Base-by-base conservation (phyloP, 2,888 invertebrate genomes). In the Rotaria magnacalcarata region DNA sequence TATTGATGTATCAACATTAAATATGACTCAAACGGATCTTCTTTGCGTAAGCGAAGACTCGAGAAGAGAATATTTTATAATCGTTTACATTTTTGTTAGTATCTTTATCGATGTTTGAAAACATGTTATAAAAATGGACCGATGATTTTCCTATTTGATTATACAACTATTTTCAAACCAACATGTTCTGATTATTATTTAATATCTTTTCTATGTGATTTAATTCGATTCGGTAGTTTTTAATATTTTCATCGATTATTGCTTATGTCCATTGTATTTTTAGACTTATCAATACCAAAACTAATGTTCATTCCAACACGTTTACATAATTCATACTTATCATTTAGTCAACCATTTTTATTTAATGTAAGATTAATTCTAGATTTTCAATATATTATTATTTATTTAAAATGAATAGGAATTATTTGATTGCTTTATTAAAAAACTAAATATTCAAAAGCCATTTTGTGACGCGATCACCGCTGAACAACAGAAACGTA, bases 271-370 rank as follows among this genome's bases (percentile, higher is more conserved):
- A 2, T 67, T 80, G 5, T 8, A n/a, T 80, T 43, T 19, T n/a
- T 24, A 80, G 80, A 80, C 47, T 10, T 80, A n/a, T 43, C 80
- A 47, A n/a, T 80, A n/a, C 80, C 80, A 24, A 47, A 80, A 47
- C 2, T 80, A 14, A 3, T 80, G 2, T n/a, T 80, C 3, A 80
- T 47, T 43, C 80, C 80, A 47, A 80, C 80, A 8, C 47, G 80
- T 80, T 80, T 80, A n/a, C 6, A 80, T 47, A 8, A 47, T 47
- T 80, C 80, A 80, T 47, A 43, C 34, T n/a, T 80, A 47, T 21
- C 80, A 80, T 80, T 80, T 47, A 80, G 80, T n/a, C 80, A 80
- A 80, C 80, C 80, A 43, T 80, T 80, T n/a, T n/a, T 47, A 24
- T 80, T 80, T 11, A 80, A 80, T 47, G 80, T 80, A 80, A 34